Conservation (phyloP, 1,140 invertebrate genomes). For the Ganaspis sp. region DNA sequence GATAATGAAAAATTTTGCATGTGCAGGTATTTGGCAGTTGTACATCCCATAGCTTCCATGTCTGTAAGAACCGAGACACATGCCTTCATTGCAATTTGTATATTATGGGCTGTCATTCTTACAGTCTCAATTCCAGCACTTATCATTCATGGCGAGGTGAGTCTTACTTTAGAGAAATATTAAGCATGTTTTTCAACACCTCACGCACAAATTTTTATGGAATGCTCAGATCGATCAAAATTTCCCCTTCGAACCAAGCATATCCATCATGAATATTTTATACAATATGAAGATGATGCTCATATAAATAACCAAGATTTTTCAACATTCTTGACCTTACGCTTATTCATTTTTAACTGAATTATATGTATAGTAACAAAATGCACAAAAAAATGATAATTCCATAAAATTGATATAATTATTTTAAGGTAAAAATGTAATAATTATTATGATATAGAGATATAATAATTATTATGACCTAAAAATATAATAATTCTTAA, state of each 20-base stretch:
- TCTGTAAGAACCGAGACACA: constrained; percentile 91
- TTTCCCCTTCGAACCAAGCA: not conserved
- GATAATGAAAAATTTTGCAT: not conserved
- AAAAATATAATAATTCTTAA: too few species aligned
- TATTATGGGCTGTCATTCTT: constrained; percentile 89
- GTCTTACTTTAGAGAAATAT: constrained; percentile 48
- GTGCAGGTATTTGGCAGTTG: constrained; percentile 90
- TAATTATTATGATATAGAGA: too few species aligned
- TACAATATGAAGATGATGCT: too few species aligned
- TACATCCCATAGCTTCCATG: constrained; percentile 94
- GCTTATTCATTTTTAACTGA: too few species aligned
- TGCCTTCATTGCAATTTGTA: constrained; percentile 85
- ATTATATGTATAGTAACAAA: too few species aligned
- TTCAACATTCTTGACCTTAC: too few species aligned
- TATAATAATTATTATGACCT: too few species aligned
- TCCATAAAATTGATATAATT: too few species aligned
- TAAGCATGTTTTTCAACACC: not conserved
- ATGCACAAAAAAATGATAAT: too few species aligned
- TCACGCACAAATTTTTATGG: not conserved
- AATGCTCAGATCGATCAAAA: not conserved
- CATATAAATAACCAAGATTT: too few species aligned
- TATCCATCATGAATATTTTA: not conserved
- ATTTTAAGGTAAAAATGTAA: too few species aligned
- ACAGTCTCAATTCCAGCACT: constrained; percentile 86
- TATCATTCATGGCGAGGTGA: constrained; percentile 86